Conservation (phyloP, 2,797 vertebrate species). For the Macropus fuliginosus region DNA sequence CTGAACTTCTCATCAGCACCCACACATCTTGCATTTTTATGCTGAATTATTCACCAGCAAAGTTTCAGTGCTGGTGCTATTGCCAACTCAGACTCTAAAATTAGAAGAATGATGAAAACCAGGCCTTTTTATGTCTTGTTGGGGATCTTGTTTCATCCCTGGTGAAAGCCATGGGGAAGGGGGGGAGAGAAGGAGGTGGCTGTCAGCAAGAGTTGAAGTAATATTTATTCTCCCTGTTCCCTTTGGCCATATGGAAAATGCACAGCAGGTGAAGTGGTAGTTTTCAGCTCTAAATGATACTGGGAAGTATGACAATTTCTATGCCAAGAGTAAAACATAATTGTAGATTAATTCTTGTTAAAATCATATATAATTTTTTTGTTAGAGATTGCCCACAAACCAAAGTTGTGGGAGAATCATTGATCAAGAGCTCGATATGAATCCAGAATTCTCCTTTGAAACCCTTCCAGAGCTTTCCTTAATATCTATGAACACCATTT, state of each 20-base stretch:
- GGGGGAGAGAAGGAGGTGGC: too few relatives aligned
- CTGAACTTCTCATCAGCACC: neutral
- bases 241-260: neutral
- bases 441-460: constrained; percentile 21
- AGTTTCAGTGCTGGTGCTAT: fast-evolving
- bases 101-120: neutral
- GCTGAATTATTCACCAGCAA: neutral
- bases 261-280: neutral
- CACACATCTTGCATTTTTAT: fast-evolving
- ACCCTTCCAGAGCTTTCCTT: fast-evolving
- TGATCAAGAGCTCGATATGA: neutral
- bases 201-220: fast-evolving
- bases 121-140: fast-evolving
- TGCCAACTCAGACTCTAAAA: neutral
- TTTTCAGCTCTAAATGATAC: neutral
- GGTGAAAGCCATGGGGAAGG: fast-evolving
- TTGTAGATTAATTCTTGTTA: neutral
- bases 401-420: neutral
- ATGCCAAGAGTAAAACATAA: neutral
- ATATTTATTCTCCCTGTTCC: neutral
- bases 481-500: neutral
- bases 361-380: fast-evolving
- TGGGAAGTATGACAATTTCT: fast-evolving
- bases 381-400: fast-evolving
- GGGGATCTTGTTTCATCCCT: fast-evolving